These are phyloP conservation scores for Gavialis gangeticus DNA, from an alignment of 2,113 vertebrate species.

Conservation along the genomic window DNA sequence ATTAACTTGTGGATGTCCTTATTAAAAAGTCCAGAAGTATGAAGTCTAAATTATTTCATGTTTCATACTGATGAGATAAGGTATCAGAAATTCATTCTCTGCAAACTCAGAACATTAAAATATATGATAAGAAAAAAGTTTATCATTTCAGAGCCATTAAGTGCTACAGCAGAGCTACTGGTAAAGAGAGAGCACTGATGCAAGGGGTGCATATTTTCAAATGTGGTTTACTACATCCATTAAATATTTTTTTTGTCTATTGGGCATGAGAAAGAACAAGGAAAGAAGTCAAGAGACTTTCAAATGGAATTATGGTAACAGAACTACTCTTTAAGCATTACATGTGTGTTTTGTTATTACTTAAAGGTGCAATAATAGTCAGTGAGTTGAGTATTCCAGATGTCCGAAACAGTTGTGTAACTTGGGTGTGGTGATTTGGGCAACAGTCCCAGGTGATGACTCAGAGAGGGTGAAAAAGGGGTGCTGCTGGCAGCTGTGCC, in stretches of 20 bases:
- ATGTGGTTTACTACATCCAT: neutral
- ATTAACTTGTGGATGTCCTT: neutral
- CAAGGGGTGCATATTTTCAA: neutral
- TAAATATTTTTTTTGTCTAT: neutral
- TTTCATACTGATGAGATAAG: neutral
- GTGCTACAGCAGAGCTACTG: neutral
- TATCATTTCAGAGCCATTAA: constrained; percentile 13
- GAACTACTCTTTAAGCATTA: neutral
- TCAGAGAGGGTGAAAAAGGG: too few species aligned
- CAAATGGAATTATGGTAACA: neutral
- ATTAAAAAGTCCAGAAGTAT: neutral
- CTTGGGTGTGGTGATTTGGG: neutral
- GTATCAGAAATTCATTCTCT: neutral
- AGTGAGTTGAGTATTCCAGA: neutral
- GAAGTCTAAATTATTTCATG: neutral
- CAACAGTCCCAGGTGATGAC: too few species aligned
- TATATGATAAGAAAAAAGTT: neutral
- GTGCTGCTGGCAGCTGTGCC: too few species aligned
- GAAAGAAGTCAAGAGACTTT: neutral
- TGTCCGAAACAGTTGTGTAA: neutral
- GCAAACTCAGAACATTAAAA: neutral
- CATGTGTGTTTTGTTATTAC: neutral
- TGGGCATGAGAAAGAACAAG: neutral
- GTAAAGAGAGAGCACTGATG: neutral
- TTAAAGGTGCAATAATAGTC: neutral